phyloP scores from a whole-genome alignment of 37 sponge, comb jelly and placozoan genomes.

The Bolinopsis microptera region DNA sequence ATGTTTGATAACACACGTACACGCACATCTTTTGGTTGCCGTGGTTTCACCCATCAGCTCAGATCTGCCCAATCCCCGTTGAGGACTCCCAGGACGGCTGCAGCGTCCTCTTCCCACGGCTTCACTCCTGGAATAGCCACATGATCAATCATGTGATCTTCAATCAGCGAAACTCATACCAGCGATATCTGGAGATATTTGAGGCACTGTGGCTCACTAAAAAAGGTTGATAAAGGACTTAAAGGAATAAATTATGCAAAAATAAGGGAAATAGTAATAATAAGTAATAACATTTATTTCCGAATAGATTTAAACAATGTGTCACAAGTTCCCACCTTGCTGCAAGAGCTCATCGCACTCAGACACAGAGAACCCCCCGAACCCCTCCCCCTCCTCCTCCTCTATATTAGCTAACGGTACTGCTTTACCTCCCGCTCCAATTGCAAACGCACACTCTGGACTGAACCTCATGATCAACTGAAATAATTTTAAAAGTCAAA shows the following conservation, averaged over 20 bases:
- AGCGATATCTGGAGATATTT: no score
- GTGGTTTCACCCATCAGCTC: no score
- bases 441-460: conserved; percentile 45
- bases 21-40: no score
- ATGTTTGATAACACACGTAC: not conserved
- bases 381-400: conserved; percentile 43
- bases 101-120: conserved; percentile 47
- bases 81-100: conserved; percentile 8
- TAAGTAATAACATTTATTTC: no score
- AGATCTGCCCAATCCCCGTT: conserved; percentile 35
- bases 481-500: no score
- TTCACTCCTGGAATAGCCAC: conserved; percentile 35
- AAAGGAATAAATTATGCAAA: no score
- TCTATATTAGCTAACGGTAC: not conserved
- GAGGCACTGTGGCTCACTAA: no score
- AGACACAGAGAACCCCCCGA: not conserved
- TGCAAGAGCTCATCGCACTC: not conserved
- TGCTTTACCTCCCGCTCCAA: not conserved
- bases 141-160: not conserved
- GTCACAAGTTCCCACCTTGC: conserved; percentile 18
- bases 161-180: no score
- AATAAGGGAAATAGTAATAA: no score
- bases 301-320: no score
- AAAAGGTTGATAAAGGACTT: no score
- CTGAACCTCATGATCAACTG: conserved; percentile 21